Conservation (phyloP, 2,888 invertebrate species). For the Limnephilus auricula region DNA sequence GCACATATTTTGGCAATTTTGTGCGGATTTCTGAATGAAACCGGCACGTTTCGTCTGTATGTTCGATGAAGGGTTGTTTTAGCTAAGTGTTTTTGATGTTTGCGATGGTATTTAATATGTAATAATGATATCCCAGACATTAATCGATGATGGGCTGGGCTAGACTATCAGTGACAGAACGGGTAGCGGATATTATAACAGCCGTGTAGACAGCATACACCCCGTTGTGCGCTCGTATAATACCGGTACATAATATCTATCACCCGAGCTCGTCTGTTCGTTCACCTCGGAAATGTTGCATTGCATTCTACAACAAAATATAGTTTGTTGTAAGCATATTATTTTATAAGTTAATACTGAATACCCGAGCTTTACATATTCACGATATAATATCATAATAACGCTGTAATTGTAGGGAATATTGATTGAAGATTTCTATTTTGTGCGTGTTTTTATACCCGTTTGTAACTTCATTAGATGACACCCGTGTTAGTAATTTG, state of each 20-base stretch:
- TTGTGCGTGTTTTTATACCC: background rate
- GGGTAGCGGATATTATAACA: background rate
- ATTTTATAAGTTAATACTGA: background rate
- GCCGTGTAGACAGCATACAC: background rate
- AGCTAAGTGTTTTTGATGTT: background rate
- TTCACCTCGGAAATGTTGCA: slow-evolving; percentile 20
- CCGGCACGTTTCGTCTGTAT: background rate
- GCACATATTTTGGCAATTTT: background rate
- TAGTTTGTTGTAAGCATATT: background rate
- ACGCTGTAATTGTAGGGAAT: background rate
- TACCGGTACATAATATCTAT: slow-evolving; percentile 11
- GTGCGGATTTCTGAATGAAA: slow-evolving; percentile 5
- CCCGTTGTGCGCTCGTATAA: background rate
- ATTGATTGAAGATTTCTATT: background rate
- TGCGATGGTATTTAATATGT: background rate
- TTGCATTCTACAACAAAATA: background rate
- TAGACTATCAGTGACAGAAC: background rate
- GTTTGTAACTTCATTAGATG: background rate
- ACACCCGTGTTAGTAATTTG: background rate
- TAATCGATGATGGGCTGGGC: slow-evolving; percentile 37
- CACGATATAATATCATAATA: background rate
- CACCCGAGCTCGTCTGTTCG: background rate
- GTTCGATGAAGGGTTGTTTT: background rate
- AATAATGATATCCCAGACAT: background rate
- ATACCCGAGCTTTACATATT: background rate